phyloP scores from a whole-genome alignment of 2,797 vertebrate genomes.

The Xiphorhynchus erythropygius region DNA sequence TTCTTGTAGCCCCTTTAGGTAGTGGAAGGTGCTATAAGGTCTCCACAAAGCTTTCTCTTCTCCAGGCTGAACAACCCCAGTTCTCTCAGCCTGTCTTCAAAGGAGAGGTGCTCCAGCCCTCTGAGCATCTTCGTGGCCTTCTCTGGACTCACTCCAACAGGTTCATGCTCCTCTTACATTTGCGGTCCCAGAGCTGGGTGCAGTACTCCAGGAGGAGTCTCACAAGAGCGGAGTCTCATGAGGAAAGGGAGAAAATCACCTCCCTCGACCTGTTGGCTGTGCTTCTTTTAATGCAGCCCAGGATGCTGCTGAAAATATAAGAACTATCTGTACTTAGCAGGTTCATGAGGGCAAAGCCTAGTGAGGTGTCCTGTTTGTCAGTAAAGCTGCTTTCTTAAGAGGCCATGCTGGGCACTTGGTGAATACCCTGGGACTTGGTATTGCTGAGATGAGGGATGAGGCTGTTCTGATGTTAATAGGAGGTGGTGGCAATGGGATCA shows the following conservation, averaged over 20 bases:
- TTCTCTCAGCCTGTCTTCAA: background rate
- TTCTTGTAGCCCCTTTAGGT: background rate
- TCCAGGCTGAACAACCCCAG: background rate
- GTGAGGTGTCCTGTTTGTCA: background rate
- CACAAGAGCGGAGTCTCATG: rapidly evolving
- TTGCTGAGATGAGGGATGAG: background rate
- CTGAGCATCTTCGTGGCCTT: background rate
- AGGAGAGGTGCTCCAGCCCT: background rate
- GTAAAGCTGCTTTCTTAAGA: background rate
- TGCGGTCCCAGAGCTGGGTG: background rate
- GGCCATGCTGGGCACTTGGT: background rate
- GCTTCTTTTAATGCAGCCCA: background rate
- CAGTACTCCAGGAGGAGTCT: background rate
- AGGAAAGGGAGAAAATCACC: background rate
- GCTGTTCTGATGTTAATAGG: background rate
- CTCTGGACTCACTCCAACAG: background rate
- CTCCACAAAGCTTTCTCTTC: background rate
- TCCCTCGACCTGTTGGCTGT: background rate
- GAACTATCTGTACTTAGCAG: background rate
- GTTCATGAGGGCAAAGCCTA: background rate
- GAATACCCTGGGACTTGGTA: background rate
- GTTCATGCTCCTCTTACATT: no score
- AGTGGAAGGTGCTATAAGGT: background rate
- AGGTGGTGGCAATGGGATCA: background rate
- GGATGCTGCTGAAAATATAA: background rate